These are phyloP conservation scores for Ophiothrix spiculata DNA, from an alignment of 35 echinoderm and acorn worm genomes.

Conservation along the genomic window DNA sequence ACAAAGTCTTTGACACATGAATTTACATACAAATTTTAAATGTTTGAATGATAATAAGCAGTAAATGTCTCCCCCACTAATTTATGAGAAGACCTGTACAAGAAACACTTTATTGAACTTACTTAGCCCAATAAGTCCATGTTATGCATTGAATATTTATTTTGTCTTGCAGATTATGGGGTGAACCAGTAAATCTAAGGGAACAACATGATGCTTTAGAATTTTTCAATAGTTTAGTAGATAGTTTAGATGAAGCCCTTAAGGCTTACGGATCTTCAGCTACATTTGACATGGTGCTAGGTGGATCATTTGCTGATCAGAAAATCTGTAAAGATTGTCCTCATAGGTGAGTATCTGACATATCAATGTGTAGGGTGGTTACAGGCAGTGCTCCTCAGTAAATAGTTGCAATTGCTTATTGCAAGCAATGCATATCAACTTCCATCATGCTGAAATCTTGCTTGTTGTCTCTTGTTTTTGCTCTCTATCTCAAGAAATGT, in stretches of 20 bases:
- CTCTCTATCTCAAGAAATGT: not conserved
- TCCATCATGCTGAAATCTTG: not conserved
- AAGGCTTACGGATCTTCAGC: constrained; percentile 82
- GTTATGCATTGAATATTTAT: too few species aligned
- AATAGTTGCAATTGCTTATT: not conserved
- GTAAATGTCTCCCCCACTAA: too few species aligned
- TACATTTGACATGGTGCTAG: constrained; percentile 81
- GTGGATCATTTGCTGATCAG: constrained; percentile 96
- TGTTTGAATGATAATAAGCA: too few species aligned
- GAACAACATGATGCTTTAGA: constrained; percentile 98
- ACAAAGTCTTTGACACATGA: too few species aligned
- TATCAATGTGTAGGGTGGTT: not conserved
- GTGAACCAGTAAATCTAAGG: constrained; percentile 94
- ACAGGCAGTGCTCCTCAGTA: too few species aligned
- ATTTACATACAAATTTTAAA: too few species aligned
- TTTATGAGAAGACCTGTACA: too few species aligned
- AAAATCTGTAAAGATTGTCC: constrained; percentile 99
- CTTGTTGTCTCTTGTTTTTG: not conserved
- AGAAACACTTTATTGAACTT: too few species aligned
- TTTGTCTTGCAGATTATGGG: constrained; percentile 59
- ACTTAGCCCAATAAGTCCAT: too few species aligned
- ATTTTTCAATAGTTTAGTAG: constrained; percentile 99
- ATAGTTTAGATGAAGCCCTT: constrained; percentile 94
- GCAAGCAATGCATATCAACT: not conserved
- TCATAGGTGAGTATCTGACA: constrained; percentile 69